Base-by-base conservation (phyloP, 1,140 invertebrate species). In the Halotydeus destructor region DNA sequence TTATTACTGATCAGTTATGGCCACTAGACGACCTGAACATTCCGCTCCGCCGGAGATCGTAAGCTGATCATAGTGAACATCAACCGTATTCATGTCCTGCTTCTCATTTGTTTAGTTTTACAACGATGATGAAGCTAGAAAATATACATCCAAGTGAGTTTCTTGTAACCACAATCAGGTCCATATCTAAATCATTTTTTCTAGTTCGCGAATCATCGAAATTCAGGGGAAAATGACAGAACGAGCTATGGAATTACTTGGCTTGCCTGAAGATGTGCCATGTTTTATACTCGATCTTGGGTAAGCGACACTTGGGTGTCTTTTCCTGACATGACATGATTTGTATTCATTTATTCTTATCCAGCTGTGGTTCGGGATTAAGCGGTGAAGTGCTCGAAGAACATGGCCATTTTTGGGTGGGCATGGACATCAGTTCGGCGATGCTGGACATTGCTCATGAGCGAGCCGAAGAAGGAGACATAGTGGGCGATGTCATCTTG, bases 371-470 rank as follows among this genome's bases (percentile, higher is more conserved):
- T 4, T 97, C 93, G 31, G 94, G 91, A 0, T 61, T 98, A 19
- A 96, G 88, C 57, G 91, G 93, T 3, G 73, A 78, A 58, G 77
- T 83, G 25, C 59, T 99, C 2, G 84, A 91, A 56, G 84, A 96
- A 45, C 61, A 75, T 47, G 89, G 83, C 5, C 88, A 98, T 58
- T 60, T 70, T 49, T 99, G 91, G 89, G 67, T 94, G 50, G 94
- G 94, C 25, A 59, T 97, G 43, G 94, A 99, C 59, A 97, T 99
- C 52, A 89, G 89, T 30, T 55, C 67, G 44, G 67, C 80, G 14
- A 98, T 99, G 93, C 63, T 97, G 45, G 83, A 77, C 61, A 73
- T 96, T 36, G 91, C 89, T 4, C 50, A 71, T n/a, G 83, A 96
- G 54, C 67, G 85, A 50, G 82, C 93, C 64, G 75, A 72, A 11